Evolutionary conservation across 1,140 invertebrate species (phyloP).

Genomic region (Ericerus pela): DNA sequence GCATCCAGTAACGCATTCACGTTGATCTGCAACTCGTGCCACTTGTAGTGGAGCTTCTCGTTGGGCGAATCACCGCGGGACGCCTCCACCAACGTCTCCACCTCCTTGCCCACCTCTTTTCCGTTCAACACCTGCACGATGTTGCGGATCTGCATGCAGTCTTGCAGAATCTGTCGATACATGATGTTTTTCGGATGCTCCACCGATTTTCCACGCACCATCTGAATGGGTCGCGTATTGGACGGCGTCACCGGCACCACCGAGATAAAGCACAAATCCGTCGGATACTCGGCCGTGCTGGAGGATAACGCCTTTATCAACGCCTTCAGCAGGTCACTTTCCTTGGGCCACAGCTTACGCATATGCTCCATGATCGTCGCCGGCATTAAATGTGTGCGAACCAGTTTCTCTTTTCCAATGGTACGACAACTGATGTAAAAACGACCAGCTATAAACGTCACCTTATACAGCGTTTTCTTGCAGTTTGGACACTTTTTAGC

Average conservation of each 20-base stretch:
- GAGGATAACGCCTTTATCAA: conserved; percentile 55
- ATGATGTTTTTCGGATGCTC: conserved; percentile 69
- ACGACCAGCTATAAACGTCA: conserved; percentile 25
- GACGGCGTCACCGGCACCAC: conserved; percentile 72
- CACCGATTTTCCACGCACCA: conserved; percentile 49
- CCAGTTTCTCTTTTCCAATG: conserved; percentile 10
- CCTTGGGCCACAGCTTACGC: conserved; percentile 56
- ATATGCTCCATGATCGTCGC: conserved; percentile 54
- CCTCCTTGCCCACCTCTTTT: conserved; percentile 33
- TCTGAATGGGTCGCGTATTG: conserved; percentile 63
- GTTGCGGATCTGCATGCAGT: conserved; percentile 42
- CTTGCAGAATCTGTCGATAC: conserved; percentile 51
- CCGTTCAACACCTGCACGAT: conserved; percentile 46
- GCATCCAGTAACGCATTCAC: conserved; percentile 51
- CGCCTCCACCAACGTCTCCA: conserved; percentile 29
- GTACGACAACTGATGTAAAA: conserved; percentile 26
- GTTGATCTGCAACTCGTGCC: conserved; percentile 52
- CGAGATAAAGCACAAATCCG: conserved; percentile 80
- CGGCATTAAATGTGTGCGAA: conserved; percentile 30
- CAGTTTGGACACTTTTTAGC: conserved; percentile 48
- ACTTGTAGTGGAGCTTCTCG: conserved; percentile 58
- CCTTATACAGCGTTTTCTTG: conserved; percentile 37
- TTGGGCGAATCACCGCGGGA: conserved; percentile 42
- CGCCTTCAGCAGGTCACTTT: conserved; percentile 50
- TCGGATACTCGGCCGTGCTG: conserved; percentile 42